phyloP scores from a whole-genome alignment of 2,113 vertebrate genomes.

The Origma solitaria region DNA sequence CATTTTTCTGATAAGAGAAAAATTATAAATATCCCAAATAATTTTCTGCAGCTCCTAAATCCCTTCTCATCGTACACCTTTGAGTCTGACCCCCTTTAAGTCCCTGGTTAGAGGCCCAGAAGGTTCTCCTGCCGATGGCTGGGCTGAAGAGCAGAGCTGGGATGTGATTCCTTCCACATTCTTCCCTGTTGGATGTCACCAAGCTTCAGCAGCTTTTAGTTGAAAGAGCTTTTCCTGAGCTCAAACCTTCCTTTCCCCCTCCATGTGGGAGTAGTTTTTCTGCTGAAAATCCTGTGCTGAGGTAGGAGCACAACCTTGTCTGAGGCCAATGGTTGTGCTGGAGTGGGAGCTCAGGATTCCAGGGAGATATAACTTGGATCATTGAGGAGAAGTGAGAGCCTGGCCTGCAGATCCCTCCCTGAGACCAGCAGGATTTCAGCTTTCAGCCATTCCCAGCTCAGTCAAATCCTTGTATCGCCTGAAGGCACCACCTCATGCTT shows the following conservation, averaged over 20 bases:
- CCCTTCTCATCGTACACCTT: neutral
- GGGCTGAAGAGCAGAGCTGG: neutral
- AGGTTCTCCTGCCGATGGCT: neutral
- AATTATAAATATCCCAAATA: neutral
- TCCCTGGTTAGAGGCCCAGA: neutral
- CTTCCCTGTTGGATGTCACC: neutral
- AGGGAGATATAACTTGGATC: neutral
- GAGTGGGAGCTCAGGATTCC: neutral
- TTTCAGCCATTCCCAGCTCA: neutral
- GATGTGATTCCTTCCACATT: neutral
- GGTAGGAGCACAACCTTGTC: neutral
- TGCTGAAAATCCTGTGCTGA: neutral
- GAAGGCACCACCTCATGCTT: neutral
- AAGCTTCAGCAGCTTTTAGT: neutral
- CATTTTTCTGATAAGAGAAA: neutral
- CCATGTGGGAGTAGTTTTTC: neutral
- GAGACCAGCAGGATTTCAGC: neutral
- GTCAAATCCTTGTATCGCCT: fast-evolving
- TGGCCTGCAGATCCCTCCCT: neutral
- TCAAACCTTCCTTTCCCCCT: neutral
- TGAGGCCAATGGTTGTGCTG: neutral
- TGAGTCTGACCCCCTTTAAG: neutral
- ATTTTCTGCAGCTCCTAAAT: neutral
- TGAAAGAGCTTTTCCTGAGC: neutral
- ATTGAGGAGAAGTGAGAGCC: neutral